phyloP scores from a whole-genome alignment of 2,113 vertebrate genomes.

The Aptenodytes forsteri region DNA sequence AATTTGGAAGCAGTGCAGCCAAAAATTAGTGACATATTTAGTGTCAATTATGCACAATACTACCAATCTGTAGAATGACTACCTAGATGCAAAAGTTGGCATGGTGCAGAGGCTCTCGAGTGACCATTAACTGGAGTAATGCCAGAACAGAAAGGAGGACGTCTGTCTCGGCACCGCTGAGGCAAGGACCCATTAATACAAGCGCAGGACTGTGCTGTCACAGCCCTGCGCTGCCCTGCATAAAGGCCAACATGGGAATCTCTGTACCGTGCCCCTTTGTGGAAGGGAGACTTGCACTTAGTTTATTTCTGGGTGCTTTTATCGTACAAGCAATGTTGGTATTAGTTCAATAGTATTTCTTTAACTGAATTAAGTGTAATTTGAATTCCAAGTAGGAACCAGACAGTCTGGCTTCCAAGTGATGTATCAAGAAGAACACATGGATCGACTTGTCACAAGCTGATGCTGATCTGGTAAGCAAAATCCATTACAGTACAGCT shows the following conservation, averaged over 20 bases:
- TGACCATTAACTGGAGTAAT: not conserved
- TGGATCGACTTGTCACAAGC: not conserved
- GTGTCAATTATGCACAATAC: not conserved
- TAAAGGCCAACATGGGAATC: not conserved
- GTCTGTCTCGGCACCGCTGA: accelerated
- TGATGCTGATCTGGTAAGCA: not conserved
- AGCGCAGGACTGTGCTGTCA: not conserved
- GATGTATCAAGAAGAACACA: not conserved
- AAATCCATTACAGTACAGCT: not conserved
- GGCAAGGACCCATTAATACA: not conserved
- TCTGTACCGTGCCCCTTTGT: not conserved
- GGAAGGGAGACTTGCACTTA: not conserved
- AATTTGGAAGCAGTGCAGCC: not conserved
- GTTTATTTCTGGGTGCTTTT: not conserved
- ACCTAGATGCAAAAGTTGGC: not conserved
- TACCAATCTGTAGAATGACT: not conserved
- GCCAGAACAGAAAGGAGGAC: not conserved
- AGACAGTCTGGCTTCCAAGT: not conserved
- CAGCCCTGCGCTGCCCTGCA: not conserved
- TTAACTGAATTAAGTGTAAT: not conserved
- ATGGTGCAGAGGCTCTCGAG: not conserved
- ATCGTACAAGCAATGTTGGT: not conserved
- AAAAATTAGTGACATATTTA: not conserved
- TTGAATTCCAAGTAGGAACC: not conserved
- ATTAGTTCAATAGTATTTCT: not conserved